Evolutionary conservation across 1,140 invertebrate species (phyloP), one percentile per base, ranked within the genome.

Genomic region (Thaumatotibia leucotreta): DNA sequence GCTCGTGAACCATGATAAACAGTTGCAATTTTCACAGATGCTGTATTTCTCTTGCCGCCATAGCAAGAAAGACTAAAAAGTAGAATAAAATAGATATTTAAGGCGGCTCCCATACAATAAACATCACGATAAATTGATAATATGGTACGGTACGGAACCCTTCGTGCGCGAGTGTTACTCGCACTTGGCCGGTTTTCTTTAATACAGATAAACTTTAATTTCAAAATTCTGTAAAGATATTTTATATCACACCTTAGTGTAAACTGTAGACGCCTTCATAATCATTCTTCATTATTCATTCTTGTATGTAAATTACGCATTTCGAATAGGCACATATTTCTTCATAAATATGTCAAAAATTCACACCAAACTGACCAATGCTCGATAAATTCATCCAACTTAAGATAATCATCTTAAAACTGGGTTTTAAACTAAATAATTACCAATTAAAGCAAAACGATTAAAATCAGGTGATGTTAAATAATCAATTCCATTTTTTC

Each of bases 401-500:
- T 17, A 9, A 29, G 52, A 58, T 58, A 58, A 5, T 27, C 52
- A 58, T 58, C 52, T 14, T 27, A 58, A 58, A 58, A 58, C 52
- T 31, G 23, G 52, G 52, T 17, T 58, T 58, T 58, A 58, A n/a
- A 58, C 52, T 58, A 58, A 58, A 58, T 31, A 58, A 17, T 58
- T 58, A 58, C 52, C 52, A 58, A 58, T 58, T 58, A 58, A 58
- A 58, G 24, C 10, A 5, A 4, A 22, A 35, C 61, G 29, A 62
- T 32, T 33, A 62, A 32, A 62, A 62, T 33, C 61, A 62, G 61
- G 29, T 62, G 61, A 62, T 62, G 32, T 35, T 22, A 33, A 62
- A 62, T 62, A 62, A 62, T 33, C 61, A 62, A 62, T 62, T 62
- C 29, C n/a, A 62, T 62, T 31, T 33, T 62, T 31, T 62, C 61